Percentiles rank a stretch among this genome's conserved stretches.
phyloP scores from a whole-genome alignment of 2,888 invertebrate species.

The Drosophila lutescens region DNA sequence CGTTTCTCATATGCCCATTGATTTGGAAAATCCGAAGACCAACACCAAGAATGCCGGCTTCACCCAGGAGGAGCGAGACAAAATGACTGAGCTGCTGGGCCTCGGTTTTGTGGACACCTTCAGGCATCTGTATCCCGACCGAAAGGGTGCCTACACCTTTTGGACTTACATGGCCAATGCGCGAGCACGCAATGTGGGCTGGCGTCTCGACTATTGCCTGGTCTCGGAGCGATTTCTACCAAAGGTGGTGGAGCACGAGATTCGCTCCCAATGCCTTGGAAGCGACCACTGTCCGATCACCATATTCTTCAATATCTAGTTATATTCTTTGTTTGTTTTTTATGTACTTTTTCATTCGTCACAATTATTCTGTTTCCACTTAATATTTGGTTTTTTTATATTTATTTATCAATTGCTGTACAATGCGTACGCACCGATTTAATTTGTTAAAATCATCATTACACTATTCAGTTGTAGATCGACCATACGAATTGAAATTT shows the following conservation, averaged over 20 bases:
- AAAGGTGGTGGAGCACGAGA: slow-evolving; percentile 93
- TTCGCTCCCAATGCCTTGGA: slow-evolving; percentile 92
- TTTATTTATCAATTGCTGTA: background rate
- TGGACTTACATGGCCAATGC: slow-evolving; percentile 97
- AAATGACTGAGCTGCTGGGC: slow-evolving; percentile 92
- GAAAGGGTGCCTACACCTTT: slow-evolving; percentile 93
- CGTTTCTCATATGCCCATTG: slow-evolving; percentile 97
- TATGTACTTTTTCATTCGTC: background rate
- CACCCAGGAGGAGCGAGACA: slow-evolving; percentile 96
- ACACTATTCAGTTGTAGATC: slow-evolving; percentile 20
- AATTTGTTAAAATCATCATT: background rate
- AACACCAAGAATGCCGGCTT: slow-evolving; percentile 98
- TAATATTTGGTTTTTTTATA: background rate
- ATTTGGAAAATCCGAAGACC: slow-evolving; percentile 96
- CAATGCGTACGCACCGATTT: background rate
- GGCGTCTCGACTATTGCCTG: slow-evolving; percentile 98
- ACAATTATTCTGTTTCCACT: background rate
- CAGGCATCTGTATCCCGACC: slow-evolving; percentile 93
- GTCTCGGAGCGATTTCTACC: slow-evolving; percentile 91
- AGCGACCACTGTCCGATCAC: slow-evolving; percentile 98
- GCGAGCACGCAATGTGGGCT: slow-evolving; percentile 96
- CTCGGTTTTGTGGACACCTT: slow-evolving; percentile 95
- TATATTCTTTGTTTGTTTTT: slow-evolving; percentile 1
- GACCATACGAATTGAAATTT: slow-evolving; percentile 15
- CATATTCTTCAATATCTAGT: slow-evolving; percentile 87